These are phyloP conservation scores for Chloroceryle aenea DNA, from an alignment of 2,113 vertebrate genomes.

Conservation along the genomic window DNA sequence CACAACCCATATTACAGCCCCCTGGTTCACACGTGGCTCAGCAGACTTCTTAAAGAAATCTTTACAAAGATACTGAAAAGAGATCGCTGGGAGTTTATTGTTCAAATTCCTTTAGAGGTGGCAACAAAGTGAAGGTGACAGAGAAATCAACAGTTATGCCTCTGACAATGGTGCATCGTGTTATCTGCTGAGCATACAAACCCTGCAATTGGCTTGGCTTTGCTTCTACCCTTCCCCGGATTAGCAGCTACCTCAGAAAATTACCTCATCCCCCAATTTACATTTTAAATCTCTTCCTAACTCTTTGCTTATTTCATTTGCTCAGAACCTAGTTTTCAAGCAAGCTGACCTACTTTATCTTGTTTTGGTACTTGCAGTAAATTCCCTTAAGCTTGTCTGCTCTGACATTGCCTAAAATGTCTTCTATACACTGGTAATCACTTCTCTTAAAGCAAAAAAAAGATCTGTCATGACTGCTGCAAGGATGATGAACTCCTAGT, in stretches of 20 bases:
- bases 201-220: not conserved
- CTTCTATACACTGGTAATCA: not conserved
- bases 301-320: conserved; percentile 21
- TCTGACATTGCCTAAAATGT: not conserved
- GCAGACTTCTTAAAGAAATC: not conserved
- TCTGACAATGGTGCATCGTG: not conserved
- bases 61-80: not conserved
- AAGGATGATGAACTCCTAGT: not conserved
- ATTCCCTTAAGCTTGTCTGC: conserved; percentile 56
- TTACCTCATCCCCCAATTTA: not conserved
- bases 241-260: not conserved
- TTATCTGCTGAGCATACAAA: not conserved
- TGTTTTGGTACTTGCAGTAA: conserved; percentile 49
- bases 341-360: conserved; percentile 65
- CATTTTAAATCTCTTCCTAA: conserved; percentile 8
- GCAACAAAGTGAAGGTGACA: not conserved
- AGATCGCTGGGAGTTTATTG: not conserved
- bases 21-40: not conserved
- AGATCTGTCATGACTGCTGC: not conserved
- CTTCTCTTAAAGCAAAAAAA: not conserved
- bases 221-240: not conserved
- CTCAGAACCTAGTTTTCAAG: conserved; percentile 51
- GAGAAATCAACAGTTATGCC: not conserved
- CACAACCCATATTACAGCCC: not conserved
- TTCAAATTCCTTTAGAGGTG: not conserved